Conservation (phyloP, 2,113 vertebrate genomes). For the Eubucco bourcierii region DNA sequence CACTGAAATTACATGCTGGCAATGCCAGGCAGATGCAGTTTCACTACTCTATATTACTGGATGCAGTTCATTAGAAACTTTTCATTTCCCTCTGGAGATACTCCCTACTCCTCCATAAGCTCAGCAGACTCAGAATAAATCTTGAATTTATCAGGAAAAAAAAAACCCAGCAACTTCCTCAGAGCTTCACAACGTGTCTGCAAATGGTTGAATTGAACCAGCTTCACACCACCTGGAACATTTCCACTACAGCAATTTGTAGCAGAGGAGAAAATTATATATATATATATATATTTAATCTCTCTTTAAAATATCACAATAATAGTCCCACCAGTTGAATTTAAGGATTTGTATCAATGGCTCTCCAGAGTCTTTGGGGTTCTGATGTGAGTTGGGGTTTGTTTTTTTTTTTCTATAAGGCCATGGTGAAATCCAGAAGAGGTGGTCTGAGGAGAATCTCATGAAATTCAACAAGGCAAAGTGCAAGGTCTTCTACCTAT, state of each 20-base stretch:
- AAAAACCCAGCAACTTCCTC: slow-evolving; percentile 7
- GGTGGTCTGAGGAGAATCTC: too few relatives aligned
- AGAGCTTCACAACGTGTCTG: not conserved
- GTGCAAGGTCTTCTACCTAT: too few relatives aligned
- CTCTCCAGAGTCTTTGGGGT: not conserved
- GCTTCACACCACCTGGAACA: slow-evolving; percentile 42
- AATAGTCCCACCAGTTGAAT: not conserved
- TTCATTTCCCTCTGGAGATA: not conserved
- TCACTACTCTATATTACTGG: not conserved
- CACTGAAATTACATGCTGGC: not conserved
- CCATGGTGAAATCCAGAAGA: not conserved
- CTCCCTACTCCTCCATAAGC: not conserved
- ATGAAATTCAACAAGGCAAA: too few relatives aligned
- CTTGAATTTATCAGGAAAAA: slow-evolving; percentile 31
- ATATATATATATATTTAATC: too few relatives aligned
- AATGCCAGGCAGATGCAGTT: not conserved
- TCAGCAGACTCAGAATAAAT: not conserved
- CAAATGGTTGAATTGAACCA: slow-evolving; percentile 20
- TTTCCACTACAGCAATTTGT: slow-evolving; percentile 15
- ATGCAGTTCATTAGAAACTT: not conserved
- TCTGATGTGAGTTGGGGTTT: not conserved
- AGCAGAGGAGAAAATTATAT: not conserved
- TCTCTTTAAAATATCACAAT: not conserved
- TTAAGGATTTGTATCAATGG: not conserved
- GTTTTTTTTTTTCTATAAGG: not conserved